phyloP scores from a whole-genome alignment of 2,888 invertebrate species.

The Xestoiulus laeticollis region DNA sequence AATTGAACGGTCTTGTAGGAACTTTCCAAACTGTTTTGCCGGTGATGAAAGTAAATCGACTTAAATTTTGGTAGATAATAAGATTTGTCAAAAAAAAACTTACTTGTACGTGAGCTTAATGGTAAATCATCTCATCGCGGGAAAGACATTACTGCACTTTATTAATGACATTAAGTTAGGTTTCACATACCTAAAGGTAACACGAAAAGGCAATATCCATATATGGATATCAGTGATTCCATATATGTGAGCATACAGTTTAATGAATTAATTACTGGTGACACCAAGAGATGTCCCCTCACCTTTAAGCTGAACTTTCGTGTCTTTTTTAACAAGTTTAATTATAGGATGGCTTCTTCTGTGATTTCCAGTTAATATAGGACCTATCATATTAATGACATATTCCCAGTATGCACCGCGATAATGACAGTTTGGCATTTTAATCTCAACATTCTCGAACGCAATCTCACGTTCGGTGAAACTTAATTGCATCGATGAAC shows the following conservation, averaged over 20 bases:
- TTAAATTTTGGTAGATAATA: neutral
- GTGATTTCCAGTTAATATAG: neutral
- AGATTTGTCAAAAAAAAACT: neutral
- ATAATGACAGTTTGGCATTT: constrained; percentile 36
- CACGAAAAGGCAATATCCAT: neutral
- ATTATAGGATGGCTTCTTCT: neutral
- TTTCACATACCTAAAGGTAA: neutral
- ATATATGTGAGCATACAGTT: neutral
- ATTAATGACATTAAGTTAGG: neutral
- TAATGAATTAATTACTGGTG: neutral
- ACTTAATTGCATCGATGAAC: constrained; percentile 24
- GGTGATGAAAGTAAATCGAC: no score
- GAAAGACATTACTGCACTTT: neutral
- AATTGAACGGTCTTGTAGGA: no score
- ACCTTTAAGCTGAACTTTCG: neutral
- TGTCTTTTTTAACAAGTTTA: constrained; percentile 21
- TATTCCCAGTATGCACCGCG: neutral
- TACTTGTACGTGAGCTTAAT: neutral
- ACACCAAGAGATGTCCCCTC: neutral
- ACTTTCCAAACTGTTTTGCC: no score
- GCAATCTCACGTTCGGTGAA: constrained; percentile 1
- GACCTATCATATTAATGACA: neutral
- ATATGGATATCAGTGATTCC: neutral
- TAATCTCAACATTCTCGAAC: neutral
- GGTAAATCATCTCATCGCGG: neutral